phyloP scores from a whole-genome alignment of 2,113 vertebrate genomes.

The Boulengerochromis microlepis region DNA sequence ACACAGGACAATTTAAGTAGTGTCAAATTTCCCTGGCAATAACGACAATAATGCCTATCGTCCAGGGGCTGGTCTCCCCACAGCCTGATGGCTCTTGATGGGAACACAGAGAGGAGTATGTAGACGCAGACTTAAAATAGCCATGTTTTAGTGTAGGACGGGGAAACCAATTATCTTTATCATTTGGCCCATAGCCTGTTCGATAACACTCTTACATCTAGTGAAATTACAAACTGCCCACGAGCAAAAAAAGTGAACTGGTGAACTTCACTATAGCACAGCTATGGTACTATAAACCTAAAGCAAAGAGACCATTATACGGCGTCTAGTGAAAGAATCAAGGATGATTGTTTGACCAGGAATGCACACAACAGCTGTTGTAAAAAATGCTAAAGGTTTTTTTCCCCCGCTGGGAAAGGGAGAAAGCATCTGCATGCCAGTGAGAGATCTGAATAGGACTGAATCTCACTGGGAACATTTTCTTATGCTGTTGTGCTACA shows the following conservation, averaged over 20 bases:
- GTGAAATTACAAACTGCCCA: conserved; percentile 48
- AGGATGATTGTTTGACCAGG: conserved; percentile 24
- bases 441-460: neutral
- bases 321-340: neutral
- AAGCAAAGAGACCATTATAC: conserved; percentile 22
- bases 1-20: conserved; percentile 30
- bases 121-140: conserved; percentile 36
- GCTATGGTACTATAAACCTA: conserved; percentile 36
- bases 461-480: neutral
- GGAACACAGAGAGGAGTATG: conserved; percentile 7
- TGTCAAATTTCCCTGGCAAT: conserved; percentile 46
- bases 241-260: conserved; percentile 21
- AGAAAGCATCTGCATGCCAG: neutral
- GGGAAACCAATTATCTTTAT: conserved; percentile 62
- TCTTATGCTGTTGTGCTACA: neutral
- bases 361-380: conserved; percentile 22
- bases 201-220: conserved; percentile 49
- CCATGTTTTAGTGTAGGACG: conserved; percentile 7
- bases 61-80: conserved; percentile 18
- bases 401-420: neutral
- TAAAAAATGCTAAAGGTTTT: neutral
- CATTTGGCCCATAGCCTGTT: conserved; percentile 56
- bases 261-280: conserved; percentile 24
- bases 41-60: conserved; percentile 37
- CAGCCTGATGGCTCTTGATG: conserved; percentile 43